A percentile compares a stretch with the other conserved stretches of the same genome.
These are phyloP conservation scores for Pelmatolapia mariae DNA, from an alignment of 2,113 vertebrate species.

Conservation along the genomic window DNA sequence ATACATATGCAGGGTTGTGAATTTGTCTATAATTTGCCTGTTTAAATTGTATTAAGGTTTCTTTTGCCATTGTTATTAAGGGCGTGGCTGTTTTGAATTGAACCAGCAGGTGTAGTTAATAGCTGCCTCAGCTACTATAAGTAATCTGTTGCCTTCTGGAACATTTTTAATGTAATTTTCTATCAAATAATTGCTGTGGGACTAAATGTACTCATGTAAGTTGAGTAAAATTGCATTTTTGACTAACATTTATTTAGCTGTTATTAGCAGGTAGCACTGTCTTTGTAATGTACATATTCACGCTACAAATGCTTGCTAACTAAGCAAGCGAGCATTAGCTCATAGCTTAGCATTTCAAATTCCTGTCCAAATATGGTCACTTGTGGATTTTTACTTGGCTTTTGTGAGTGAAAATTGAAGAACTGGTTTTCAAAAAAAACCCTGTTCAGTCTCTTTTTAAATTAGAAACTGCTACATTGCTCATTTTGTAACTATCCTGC, in stretches of 20 bases:
- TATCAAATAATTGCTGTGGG: neutral
- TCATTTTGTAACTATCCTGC: neutral
- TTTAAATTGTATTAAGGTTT: neutral
- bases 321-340: neutral
- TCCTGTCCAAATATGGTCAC: neutral
- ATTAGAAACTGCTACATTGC: neutral
- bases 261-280: neutral
- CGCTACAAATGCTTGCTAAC: neutral
- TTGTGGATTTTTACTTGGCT: neutral
- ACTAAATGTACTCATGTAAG: neutral
- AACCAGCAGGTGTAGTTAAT: neutral
- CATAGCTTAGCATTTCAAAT: neutral
- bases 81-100: neutral
- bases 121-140: accelerated
- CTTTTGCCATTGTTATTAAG: neutral
- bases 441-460: neutral
- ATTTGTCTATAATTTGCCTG: neutral
- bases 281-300: neutral
- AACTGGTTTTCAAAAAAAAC: neutral
- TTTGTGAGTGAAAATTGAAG: neutral
- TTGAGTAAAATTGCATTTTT: neutral
- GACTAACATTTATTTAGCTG: neutral
- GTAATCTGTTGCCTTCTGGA: neutral
- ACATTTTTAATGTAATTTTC: neutral
- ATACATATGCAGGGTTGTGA: neutral